Conservation (phyloP, 2,888 invertebrate species). For the Eilema depressum region DNA sequence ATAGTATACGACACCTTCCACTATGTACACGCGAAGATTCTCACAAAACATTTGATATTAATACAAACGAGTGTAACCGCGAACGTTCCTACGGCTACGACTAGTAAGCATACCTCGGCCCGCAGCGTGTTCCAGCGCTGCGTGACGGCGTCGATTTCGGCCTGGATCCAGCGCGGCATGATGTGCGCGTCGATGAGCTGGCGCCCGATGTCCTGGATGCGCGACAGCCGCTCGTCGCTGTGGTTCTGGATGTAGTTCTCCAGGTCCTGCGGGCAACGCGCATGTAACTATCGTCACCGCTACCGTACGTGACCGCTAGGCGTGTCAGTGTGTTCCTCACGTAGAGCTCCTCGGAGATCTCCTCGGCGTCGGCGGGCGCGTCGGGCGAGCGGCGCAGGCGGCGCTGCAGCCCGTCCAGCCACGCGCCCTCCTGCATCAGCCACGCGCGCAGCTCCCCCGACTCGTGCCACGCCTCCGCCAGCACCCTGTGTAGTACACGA, state of each 20-base stretch:
- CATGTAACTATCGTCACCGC: conserved; percentile 58
- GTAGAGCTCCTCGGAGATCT: conserved; percentile 95
- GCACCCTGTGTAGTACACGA: conserved; percentile 65
- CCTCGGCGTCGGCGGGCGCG: conserved; percentile 95
- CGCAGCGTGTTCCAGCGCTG: conserved; percentile 90
- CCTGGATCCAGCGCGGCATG: conserved; percentile 89
- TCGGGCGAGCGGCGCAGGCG: conserved; percentile 91
- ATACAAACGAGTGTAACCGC: too few species aligned
- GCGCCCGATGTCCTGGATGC: conserved; percentile 92
- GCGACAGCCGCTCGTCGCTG: conserved; percentile 90
- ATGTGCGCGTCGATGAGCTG: conserved; percentile 92
- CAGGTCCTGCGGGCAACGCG: conserved; percentile 91
- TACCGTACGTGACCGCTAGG: background rate
- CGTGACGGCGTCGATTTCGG: conserved; percentile 89
- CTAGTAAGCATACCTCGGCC: conserved; percentile 89
- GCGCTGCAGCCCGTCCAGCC: conserved; percentile 93
- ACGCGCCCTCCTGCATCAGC: conserved; percentile 91
- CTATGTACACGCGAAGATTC: too few species aligned
- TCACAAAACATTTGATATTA: too few species aligned
- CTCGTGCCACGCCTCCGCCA: conserved; percentile 92
- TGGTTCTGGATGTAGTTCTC: conserved; percentile 93
- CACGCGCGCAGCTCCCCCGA: conserved; percentile 93
- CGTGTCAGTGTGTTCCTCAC: conserved; percentile 50
- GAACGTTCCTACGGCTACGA: too few species aligned
- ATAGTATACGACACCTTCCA: too few species aligned